A percentile compares a stretch with the other conserved stretches of the same genome.
phyloP scores from a whole-genome alignment of 2,888 invertebrate genomes.

The Elaeidobius kamerunicus region DNA sequence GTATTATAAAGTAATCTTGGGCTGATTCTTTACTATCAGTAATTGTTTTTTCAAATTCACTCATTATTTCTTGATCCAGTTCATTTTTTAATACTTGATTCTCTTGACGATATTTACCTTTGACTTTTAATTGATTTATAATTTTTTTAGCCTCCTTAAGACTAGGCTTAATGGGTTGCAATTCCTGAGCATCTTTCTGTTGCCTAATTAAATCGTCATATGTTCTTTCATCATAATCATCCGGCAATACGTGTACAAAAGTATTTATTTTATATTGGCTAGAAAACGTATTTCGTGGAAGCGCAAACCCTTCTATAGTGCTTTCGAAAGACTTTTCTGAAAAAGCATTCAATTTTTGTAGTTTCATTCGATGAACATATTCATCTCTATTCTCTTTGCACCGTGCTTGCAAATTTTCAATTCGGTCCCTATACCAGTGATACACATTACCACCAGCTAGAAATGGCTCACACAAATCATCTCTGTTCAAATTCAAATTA shows the following conservation, averaged over 20 bases:
- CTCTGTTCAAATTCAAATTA: constrained; percentile 19
- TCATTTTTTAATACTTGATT: constrained; percentile 46
- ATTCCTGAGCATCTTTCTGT: constrained; percentile 33
- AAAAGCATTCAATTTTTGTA: too few relatives aligned
- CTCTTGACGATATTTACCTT: constrained; percentile 49
- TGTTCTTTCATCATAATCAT: constrained; percentile 25
- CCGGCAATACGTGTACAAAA: too few relatives aligned
- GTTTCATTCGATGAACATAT: constrained; percentile 33
- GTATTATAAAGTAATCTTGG: constrained; percentile 54
- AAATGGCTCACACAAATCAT: constrained; percentile 44
- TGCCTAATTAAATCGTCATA: constrained; percentile 40
- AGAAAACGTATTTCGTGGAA: too few relatives aligned
- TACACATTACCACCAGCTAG: constrained; percentile 53
- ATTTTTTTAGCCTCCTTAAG: constrained; percentile 48
- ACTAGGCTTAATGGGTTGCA: constrained; percentile 36
- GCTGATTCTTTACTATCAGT: constrained; percentile 52
- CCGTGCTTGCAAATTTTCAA: constrained; percentile 47
- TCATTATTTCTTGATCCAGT: constrained; percentile 52
- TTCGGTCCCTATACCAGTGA: constrained; percentile 56
- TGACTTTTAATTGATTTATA: constrained; percentile 52
- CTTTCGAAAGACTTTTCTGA: too few relatives aligned
- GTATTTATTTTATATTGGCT: too few relatives aligned
- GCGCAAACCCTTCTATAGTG: too few relatives aligned
- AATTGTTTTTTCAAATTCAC: constrained; percentile 54
- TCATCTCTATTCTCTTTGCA: constrained; percentile 41